phyloP scores from a whole-genome alignment of 2,888 invertebrate genomes.

The Nebria brevicollis region DNA sequence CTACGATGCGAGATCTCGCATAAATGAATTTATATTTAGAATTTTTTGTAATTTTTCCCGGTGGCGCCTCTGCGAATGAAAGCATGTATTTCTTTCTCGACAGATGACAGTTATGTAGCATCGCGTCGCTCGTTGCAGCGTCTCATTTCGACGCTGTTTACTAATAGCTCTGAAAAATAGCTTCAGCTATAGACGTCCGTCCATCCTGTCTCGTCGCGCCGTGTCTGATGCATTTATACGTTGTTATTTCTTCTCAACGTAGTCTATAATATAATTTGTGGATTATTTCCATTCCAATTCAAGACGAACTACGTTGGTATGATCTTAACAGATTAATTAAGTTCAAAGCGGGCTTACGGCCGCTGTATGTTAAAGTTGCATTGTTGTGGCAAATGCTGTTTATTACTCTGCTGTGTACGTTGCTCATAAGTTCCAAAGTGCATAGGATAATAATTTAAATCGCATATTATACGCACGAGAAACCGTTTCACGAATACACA shows the following conservation, averaged over 20 bases:
- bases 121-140: conserved; percentile 20
- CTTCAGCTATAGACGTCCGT: background rate
- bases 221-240: no score
- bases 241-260: no score
- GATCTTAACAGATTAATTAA: background rate
- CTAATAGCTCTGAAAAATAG: conserved; percentile 39
- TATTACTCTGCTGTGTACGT: background rate
- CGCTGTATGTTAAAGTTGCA: background rate
- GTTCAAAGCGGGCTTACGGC: background rate
- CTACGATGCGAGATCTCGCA: no score
- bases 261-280: background rate
- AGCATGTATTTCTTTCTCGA: background rate
- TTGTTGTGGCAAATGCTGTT: background rate
- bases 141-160: conserved; percentile 22
- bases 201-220: background rate
- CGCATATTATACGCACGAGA: conserved; percentile 1
- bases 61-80: conserved; percentile 4
- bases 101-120: conserved; percentile 23
- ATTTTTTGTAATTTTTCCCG: background rate
- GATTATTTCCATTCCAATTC: background rate
- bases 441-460: background rate
- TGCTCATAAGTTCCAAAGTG: background rate
- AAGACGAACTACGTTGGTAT: background rate
- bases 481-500: background rate
- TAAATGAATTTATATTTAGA: background rate